Evolutionary conservation across 2,888 invertebrate genomes (phyloP).

Genomic region (Tenthredo distinguenda): DNA sequence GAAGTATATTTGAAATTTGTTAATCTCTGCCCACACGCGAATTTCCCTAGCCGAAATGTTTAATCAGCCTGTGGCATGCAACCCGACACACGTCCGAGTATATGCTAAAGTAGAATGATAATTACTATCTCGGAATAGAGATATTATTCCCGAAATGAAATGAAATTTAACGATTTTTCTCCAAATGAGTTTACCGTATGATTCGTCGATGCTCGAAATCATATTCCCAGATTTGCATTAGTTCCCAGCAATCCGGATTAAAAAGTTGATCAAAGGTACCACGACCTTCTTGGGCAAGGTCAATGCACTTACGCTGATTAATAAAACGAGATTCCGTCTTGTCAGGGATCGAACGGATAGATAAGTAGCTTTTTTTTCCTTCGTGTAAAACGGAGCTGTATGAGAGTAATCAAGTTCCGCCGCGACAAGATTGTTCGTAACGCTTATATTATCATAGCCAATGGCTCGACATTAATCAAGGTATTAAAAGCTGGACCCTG

Average conservation of each 20-base stretch:
- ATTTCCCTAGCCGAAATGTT: conserved; percentile 19
- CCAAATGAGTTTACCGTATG: neutral
- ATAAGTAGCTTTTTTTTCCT: neutral
- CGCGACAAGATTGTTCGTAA: neutral
- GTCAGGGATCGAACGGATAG: neutral
- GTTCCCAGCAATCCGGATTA: neutral
- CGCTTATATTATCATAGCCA: neutral
- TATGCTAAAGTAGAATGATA: conserved; percentile 1
- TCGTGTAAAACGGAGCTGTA: neutral
- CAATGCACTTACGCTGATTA: neutral
- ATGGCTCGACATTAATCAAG: neutral
- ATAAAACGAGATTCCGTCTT: neutral
- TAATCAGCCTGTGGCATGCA: conserved; percentile 48
- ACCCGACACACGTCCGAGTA: conserved; percentile 31
- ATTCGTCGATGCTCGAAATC: no score
- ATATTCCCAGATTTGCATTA: neutral
- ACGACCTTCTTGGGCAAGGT: neutral
- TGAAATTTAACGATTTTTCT: neutral
- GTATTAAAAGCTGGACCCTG: conserved; percentile 22
- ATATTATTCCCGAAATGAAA: neutral
- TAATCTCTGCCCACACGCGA: conserved; percentile 33
- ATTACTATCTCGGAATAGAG: neutral
- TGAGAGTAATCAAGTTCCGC: conserved; percentile 1
- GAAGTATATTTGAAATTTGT: conserved; percentile 1
- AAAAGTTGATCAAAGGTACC: neutral